Evolutionary conservation across 1,140 invertebrate genomes (phyloP), one percentile per base, ranked within the genome.

Genomic region (Melanaphis sacchari): DNA sequence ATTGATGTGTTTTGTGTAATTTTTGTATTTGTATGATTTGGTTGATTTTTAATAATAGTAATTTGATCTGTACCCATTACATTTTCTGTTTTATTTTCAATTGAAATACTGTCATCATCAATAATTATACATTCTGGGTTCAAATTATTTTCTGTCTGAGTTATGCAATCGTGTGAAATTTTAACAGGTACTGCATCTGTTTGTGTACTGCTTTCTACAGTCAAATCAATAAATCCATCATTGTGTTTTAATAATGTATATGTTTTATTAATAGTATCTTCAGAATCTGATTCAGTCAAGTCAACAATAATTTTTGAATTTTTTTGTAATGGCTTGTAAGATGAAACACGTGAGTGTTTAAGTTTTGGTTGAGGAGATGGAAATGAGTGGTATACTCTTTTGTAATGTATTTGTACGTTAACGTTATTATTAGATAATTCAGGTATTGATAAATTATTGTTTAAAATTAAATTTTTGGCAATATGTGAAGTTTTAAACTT

Each of bases 331-430:
- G 76, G 54, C 15, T 49, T 52, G 8, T 41, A 11, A 49, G 22
- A 41, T 41, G 9, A 21, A 84, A 7, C 31, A 43, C 21, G 21
- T 7, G 43, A 84, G 22, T 84, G 52, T 40, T 41, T 38, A 54
- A 85, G 22, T 26, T 46, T 43, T 84, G 54, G n/a, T 41, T 85
- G 26, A 54, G 46, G 91, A 18, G 46, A 84, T n/a, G 91, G 91
- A 54, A 93, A 49, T 38, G 91, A 40, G 31, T 93, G 91, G 38
- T 93, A 85, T 7, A 93, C 91, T 54, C 81, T 38, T 93, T 85
- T 93, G n/a, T 93, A 93, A 52, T 93, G 38, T 41, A 93, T 52
- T 49, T 82, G 38, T 21, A 93, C 54, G 9, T 85, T 26, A 0
- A 93, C n/a, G 40, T 92, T 82, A 41, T 84, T 54, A 52, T 85